These are phyloP conservation scores for Syndactyla subalaris DNA, from an alignment of 2,797 vertebrate species.

Conservation along the genomic window DNA sequence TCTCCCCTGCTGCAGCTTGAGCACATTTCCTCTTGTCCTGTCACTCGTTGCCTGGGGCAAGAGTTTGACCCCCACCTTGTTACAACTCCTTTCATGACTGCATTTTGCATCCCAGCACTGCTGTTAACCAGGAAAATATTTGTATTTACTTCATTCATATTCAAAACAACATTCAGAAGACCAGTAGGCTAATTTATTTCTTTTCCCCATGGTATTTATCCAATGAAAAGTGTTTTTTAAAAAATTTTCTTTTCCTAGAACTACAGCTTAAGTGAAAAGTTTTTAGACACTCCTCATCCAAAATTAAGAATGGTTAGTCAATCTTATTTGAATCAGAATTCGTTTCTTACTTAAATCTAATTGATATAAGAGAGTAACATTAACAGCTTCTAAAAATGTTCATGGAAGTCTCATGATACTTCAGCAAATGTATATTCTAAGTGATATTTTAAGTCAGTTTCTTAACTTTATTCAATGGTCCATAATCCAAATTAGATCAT, in stretches of 20 bases:
- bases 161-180: background rate
- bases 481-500: background rate
- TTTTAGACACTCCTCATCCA: background rate
- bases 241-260: background rate
- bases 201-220: background rate
- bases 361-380: background rate
- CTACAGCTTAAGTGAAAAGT: background rate
- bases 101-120: background rate
- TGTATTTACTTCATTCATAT: background rate
- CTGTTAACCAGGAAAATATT: background rate
- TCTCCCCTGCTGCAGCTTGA: background rate
- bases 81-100: background rate
- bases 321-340: background rate
- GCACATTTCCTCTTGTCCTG: background rate
- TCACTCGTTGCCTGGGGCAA: background rate
- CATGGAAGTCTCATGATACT: background rate
- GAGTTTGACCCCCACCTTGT: rapidly evolving
- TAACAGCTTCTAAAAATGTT: background rate
- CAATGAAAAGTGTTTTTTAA: background rate
- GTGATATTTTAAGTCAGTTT: background rate
- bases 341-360: background rate
- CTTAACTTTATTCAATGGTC: background rate
- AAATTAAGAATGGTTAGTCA: background rate
- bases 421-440: background rate
- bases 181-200: background rate